Base-by-base conservation (phyloP, 2,113 vertebrate genomes). In the Oceanites oceanicus region DNA sequence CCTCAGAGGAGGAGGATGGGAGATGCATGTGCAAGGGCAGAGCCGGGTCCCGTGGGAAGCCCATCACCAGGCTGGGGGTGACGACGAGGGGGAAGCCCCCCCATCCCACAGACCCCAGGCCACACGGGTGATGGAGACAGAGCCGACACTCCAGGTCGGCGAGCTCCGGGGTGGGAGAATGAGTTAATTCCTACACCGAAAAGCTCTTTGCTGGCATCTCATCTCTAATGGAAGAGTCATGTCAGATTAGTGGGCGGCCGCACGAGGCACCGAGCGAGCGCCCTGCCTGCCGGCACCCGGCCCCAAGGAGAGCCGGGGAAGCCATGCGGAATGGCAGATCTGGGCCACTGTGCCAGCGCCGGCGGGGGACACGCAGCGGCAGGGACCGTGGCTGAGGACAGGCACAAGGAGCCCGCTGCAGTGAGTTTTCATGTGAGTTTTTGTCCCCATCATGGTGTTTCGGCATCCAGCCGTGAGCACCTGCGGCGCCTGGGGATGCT, bases 321-420 rank as follows among this genome's bases (percentile, higher is more conserved):
- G 68, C 95, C 96, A 97, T 97, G 97, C 93, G 92, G 94, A 96
- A 95, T 96, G 97, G 97, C 97, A 97, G 95, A 97, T 97, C 94
- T 97, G 96, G 97, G 97, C 96, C 97, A 97, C 92, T 97, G 96
- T 53, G 97, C 95, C 97, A 97, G 66, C 52, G 68, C 91, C 30
- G 32, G 53, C 25, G 73, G 94, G 87, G 92, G 66, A 42, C 6
- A 1, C 4, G 11, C 38, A 3, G 4, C 7, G 0, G 34, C 3
- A 4, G 42, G 72, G 49, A 11, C 78, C 19, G 1, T 18, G 6
- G 92, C 66, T 10, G 25, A 25, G 53, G 71, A 38, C 5, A 3
- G 79, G 20, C 13, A 0, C 0, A 3, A 4, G 81, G 36, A 71
- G 45, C 17, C 44, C 3, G 23, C 20, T 5, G 3, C 34, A 7